Conservation (phyloP, 1,140 invertebrate species). For the Rhynchophorus ferrugineus region DNA sequence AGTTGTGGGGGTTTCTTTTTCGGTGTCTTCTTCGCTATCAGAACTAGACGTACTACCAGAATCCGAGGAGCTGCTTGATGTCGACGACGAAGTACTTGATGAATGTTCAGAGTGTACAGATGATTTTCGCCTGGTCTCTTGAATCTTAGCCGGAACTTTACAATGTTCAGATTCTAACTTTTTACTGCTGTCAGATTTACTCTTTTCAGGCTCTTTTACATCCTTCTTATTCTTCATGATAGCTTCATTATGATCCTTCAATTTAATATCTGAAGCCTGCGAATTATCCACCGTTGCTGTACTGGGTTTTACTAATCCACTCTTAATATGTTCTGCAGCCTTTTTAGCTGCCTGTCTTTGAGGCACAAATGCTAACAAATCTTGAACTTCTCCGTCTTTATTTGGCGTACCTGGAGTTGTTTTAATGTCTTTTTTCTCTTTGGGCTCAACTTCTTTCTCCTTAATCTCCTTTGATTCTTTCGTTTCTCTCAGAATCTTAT, state of each 20-base stretch:
- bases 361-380: slow-evolving; percentile 76
- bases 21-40: slow-evolving; percentile 36
- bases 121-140: slow-evolving; percentile 37
- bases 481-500: slow-evolving; percentile 11
- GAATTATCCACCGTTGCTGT: slow-evolving; percentile 29
- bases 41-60: slow-evolving; percentile 40
- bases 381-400: slow-evolving; percentile 51
- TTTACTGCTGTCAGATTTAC: slow-evolving; percentile 21
- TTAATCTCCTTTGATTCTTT: slow-evolving; percentile 13
- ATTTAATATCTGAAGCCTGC: slow-evolving; percentile 40
- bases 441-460: slow-evolving; percentile 28
- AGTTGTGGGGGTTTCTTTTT: slow-evolving; percentile 20
- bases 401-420: slow-evolving; percentile 51
- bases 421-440: slow-evolving; percentile 26
- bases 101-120: slow-evolving; percentile 35
- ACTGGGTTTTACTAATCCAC: slow-evolving; percentile 57
- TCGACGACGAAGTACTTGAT: slow-evolving; percentile 42
- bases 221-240: slow-evolving; percentile 30
- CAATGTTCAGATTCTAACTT: slow-evolving; percentile 20
- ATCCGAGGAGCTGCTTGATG: slow-evolving; percentile 37
- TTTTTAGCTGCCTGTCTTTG: slow-evolving; percentile 86
- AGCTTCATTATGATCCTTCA: slow-evolving; percentile 17
- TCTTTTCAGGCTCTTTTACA: slow-evolving; percentile 1
- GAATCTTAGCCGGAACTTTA: slow-evolving; percentile 30
- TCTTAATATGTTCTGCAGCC: slow-evolving; percentile 82